phyloP scores from a whole-genome alignment of 2,888 invertebrate genomes.

The Cenopis cana region DNA sequence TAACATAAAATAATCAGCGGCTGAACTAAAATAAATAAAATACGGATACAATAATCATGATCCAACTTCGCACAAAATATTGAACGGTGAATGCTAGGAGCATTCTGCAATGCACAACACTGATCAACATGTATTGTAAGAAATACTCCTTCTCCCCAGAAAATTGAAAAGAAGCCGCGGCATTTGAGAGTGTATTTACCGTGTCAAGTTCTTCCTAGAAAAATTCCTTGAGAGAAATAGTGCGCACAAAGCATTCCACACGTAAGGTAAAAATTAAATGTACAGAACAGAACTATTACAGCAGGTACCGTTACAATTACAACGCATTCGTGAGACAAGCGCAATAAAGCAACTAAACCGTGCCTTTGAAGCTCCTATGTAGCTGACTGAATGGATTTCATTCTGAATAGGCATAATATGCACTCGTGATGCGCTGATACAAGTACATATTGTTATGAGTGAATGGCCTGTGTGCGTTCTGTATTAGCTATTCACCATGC shows the following conservation, averaged over 20 bases:
- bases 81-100: background rate
- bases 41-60: too few relatives aligned
- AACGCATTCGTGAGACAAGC: background rate
- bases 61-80: background rate
- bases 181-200: background rate
- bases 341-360: background rate
- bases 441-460: slow-evolving; percentile 22
- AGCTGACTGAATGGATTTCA: slow-evolving; percentile 8
- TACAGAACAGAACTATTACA: background rate
- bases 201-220: background rate
- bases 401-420: slow-evolving; percentile 16
- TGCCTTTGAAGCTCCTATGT: background rate
- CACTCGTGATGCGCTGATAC: slow-evolving; percentile 12
- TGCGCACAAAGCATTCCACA: background rate
- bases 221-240: background rate
- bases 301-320: too few relatives aligned
- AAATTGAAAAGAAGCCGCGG: too few relatives aligned
- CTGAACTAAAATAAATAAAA: too few relatives aligned
- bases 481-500: background rate
- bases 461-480: background rate
- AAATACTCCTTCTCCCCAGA: background rate
- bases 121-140: background rate
- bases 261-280: background rate
- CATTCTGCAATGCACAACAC: background rate
- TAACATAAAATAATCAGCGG: too few relatives aligned